Base-by-base conservation (phyloP, 1,140 invertebrate species). In the Ips nitidus region DNA sequence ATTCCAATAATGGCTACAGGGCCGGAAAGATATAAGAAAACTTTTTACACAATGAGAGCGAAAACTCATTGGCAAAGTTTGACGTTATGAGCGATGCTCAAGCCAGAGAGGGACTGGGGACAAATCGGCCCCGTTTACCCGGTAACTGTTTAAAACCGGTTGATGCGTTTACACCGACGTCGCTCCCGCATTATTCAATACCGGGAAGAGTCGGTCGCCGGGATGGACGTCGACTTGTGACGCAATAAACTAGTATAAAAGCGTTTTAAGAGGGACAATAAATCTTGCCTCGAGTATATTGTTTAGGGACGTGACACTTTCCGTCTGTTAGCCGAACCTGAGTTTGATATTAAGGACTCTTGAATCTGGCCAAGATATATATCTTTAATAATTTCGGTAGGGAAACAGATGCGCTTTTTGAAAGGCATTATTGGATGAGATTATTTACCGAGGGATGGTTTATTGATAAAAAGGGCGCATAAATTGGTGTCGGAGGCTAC, bases 221-320 rank as follows among this genome's bases (percentile, higher is more conserved):
- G 22, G 39, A 61, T 5, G 42, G 7, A 63, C 50, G 61, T 63
- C 61, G 52, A 63, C 61, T 63, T 52, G 61, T 63, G 61, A 63
- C 61, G 38, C 50, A 40, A 63, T 63, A 63, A 63, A 63, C 47
- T 47, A 37, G 61, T 52, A 63, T 52, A 63, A 63, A 52, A 52
- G 61, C 61, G 40, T 52, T 52, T 63, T 63, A 63, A 63, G 61
- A 63, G 61, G n/a, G 61, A 36, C 61, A 40, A 63, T 63, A 63
- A 63, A 63, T 63, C 61, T 63, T n/a, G 7, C 45, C 37, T 63
- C 61, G 61, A 63, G 61, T 63, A 52, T 63, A 63, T 63, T 63
- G 61, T 63, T 63, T 63, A 63, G 61, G 61, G 50, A 63, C 61
- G 61, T 63, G 61, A 63, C 61, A 63, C 61, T 63, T 63, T 63